Percentiles rank a stretch among this genome's conserved stretches.
These are phyloP conservation scores for Metellina segmentata DNA, from an alignment of 2,888 invertebrate genomes.

Conservation along the genomic window DNA sequence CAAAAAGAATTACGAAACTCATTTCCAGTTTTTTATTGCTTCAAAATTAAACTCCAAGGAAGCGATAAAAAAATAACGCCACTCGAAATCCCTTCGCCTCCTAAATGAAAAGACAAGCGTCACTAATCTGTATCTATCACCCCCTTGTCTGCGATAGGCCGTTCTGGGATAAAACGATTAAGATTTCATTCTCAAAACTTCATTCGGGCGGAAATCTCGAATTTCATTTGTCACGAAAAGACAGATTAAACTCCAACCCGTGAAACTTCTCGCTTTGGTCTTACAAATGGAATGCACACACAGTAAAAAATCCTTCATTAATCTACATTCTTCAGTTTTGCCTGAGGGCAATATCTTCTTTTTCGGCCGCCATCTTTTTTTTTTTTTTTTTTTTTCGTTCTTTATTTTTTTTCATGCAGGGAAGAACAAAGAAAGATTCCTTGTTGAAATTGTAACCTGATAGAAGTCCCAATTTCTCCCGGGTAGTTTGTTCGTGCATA, in stretches of 20 bases:
- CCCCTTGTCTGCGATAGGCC: not conserved
- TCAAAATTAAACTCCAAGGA: not conserved
- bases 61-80: not conserved
- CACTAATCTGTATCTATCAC: not conserved
- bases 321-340: slow-evolving; percentile 39
- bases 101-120: not conserved
- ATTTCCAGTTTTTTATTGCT: not conserved
- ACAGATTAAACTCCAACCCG: slow-evolving; percentile 22
- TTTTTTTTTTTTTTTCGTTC: not conserved
- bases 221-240: slow-evolving; percentile 52
- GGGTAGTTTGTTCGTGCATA: slow-evolving; percentile 62
- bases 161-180: not conserved
- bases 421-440: slow-evolving; percentile 5
- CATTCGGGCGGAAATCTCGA: slow-evolving; percentile 31
- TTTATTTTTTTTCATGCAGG: not conserved
- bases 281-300: too few species aligned
- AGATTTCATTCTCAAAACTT: slow-evolving; percentile 38
- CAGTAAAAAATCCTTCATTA: slow-evolving; percentile 33
- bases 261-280: not conserved
- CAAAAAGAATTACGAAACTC: not conserved
- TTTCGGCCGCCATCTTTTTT: not conserved
- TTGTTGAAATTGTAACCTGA: slow-evolving; percentile 56
- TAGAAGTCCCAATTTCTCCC: slow-evolving; percentile 53
- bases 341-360: slow-evolving; percentile 10
- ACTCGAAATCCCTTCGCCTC: not conserved